Conservation (phyloP, 2,888 invertebrate genomes). For the Sinhomidia bicolor region DNA sequence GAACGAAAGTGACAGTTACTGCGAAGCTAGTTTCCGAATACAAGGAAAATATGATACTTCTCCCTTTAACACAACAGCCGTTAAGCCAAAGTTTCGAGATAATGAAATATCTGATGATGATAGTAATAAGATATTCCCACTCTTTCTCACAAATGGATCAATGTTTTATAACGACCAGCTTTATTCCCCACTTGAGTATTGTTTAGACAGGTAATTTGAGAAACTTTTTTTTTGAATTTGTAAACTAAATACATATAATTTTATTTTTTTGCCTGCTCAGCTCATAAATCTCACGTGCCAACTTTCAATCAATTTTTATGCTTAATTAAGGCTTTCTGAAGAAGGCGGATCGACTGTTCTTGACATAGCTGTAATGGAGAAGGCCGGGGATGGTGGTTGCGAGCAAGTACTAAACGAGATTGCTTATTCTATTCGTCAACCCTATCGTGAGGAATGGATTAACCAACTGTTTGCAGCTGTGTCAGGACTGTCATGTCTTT, state of each 20-base stretch:
- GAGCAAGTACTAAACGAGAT: constrained; percentile 1
- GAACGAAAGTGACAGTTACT: not conserved
- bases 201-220: constrained; percentile 63
- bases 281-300: too few relatives aligned
- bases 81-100: not conserved
- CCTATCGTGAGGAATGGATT: constrained; percentile 51
- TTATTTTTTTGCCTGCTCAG: too few relatives aligned
- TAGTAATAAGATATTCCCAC: not conserved
- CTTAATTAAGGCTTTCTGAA: not conserved
- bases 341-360: not conserved
- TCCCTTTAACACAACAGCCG: not conserved
- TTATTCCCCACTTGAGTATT: constrained; percentile 41
- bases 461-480: constrained; percentile 69
- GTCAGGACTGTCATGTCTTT: constrained; percentile 67
- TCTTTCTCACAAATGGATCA: constrained; percentile 43
- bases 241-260: not conserved
- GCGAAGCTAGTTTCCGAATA: not conserved
- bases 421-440: not conserved
- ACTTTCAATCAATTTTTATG: too few relatives aligned
- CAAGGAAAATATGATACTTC: not conserved
- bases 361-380: constrained; percentile 45
- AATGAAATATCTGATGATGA: not conserved
- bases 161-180: not conserved
- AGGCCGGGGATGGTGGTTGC: not conserved
- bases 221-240: not conserved